These are phyloP conservation scores for Oikopleura vanhoeffeni DNA, from an alignment of 23 tunicate species.

Conservation along the genomic window DNA sequence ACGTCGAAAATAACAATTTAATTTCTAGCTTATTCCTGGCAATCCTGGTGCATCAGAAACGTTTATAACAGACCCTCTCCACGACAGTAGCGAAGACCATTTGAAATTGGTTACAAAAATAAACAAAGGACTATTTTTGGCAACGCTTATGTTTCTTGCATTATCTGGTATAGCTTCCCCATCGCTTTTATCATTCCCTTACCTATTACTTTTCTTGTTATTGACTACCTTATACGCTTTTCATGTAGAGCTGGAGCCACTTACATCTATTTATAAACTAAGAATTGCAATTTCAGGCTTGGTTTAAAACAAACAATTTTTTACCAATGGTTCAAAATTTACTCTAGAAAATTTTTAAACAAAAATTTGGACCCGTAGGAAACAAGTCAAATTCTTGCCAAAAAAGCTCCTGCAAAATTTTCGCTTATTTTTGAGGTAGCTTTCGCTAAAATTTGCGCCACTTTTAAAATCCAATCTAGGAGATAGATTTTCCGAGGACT, in stretches of 20 bases:
- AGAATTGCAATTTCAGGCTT: not conserved
- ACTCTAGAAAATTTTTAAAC: too few relatives aligned
- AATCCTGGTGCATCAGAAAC: constrained; percentile 8
- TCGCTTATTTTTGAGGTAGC: too few relatives aligned
- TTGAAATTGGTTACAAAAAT: not conserved
- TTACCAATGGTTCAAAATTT: too few relatives aligned
- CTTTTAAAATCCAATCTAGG: too few relatives aligned
- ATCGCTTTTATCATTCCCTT: constrained; percentile 33
- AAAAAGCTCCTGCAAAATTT: too few relatives aligned
- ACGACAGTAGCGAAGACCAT: not conserved
- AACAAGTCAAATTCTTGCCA: too few relatives aligned
- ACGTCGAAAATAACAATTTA: too few relatives aligned
- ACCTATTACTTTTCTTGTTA: constrained; percentile 32
- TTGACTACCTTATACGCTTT: constrained; percentile 39
- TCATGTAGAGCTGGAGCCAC: constrained; percentile 16
- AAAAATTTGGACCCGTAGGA: too few relatives aligned
- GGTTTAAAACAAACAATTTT: too few relatives aligned
- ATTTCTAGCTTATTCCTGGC: not conserved
- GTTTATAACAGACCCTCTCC: not conserved
- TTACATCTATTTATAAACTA: not conserved
- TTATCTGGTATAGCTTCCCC: constrained; percentile 60
- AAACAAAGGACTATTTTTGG: not conserved
- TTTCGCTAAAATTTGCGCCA: too few relatives aligned
- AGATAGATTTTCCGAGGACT: too few relatives aligned
- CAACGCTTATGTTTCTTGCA: constrained; percentile 18